phyloP scores from a whole-genome alignment of 2,888 invertebrate genomes.

The Julus scanicus region DNA sequence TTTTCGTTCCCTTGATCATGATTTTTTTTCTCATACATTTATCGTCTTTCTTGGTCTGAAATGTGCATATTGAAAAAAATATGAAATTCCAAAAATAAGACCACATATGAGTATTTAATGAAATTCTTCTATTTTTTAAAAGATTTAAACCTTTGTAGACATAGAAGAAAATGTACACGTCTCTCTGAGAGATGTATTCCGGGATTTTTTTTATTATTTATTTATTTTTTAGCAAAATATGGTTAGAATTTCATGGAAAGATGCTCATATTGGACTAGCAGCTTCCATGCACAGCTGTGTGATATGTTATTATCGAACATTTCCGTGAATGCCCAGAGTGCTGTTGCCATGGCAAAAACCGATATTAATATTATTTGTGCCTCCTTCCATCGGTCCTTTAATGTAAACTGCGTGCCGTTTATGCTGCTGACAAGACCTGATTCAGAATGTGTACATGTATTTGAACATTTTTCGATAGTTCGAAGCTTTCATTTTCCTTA shows the following conservation, averaged over 20 bases:
- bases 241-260: neutral
- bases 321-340: slow-evolving; percentile 36
- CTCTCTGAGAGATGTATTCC: neutral
- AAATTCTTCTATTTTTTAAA: neutral
- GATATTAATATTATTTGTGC: slow-evolving; percentile 45
- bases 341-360: slow-evolving; percentile 40
- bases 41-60: neutral
- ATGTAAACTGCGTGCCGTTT: slow-evolving; percentile 36
- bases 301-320: slow-evolving; percentile 40
- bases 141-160: neutral
- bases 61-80: neutral
- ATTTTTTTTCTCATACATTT: neutral
- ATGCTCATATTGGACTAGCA: neutral
- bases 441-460: neutral
- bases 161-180: neutral
- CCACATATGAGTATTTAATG: neutral
- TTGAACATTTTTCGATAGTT: neutral
- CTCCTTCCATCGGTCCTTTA: slow-evolving; percentile 36
- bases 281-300: slow-evolving; percentile 36
- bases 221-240: neutral
- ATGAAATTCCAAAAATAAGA: neutral
- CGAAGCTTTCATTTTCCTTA: neutral
- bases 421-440: slow-evolving; percentile 18
- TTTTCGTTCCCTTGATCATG: no score
- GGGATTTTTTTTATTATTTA: neutral